phyloP scores from a whole-genome alignment of 2,888 invertebrate species.

The Chrysolina oricalcia region DNA sequence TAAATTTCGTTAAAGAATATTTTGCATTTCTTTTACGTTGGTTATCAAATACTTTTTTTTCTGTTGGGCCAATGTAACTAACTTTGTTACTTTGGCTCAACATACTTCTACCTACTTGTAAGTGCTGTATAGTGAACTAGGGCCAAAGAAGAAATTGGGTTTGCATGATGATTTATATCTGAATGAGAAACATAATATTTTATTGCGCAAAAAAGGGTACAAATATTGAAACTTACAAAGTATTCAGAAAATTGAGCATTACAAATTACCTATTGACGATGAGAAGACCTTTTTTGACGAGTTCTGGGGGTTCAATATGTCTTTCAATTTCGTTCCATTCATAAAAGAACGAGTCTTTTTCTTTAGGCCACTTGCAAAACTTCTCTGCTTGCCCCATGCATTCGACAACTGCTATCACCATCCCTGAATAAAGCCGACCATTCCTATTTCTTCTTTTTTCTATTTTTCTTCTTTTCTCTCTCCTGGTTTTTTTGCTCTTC shows the following conservation, averaged over 20 bases:
- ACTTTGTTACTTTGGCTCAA: background rate
- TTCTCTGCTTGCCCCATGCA: background rate
- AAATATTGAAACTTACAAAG: too few relatives aligned
- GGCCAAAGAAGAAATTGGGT: too few relatives aligned
- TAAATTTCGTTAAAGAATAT: background rate
- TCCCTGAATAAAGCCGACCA: background rate
- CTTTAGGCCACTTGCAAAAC: background rate
- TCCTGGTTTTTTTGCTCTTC: too few relatives aligned
- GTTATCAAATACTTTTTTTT: background rate
- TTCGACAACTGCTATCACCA: background rate
- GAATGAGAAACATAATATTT: background rate
- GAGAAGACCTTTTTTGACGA: background rate
- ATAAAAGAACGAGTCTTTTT: background rate
- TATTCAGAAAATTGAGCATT: background rate
- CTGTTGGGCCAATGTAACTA: background rate
- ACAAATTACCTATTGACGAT: background rate
- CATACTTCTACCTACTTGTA: background rate
- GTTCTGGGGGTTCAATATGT: background rate
- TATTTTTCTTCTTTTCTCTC: background rate
- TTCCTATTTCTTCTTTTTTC: background rate
- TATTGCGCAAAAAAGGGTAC: too few relatives aligned
- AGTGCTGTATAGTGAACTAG: background rate
- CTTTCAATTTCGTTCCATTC: conserved; percentile 3
- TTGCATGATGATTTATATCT: background rate
- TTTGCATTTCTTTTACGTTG: background rate